Evolutionary conservation across 2,113 vertebrate species (phyloP).

Genomic region (Eulemur macaco): DNA sequence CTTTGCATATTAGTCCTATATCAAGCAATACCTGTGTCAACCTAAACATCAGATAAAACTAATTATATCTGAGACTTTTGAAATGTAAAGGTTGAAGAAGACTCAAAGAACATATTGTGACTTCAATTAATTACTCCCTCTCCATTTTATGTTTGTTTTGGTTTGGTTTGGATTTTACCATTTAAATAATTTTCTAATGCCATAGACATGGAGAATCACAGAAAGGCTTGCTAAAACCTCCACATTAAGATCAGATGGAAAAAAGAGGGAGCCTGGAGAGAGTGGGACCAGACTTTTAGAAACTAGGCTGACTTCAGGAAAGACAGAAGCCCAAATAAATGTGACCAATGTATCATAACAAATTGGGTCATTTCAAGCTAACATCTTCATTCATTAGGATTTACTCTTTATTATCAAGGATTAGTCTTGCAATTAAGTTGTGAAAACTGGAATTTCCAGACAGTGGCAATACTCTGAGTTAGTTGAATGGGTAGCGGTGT

Average conservation of each 20-base stretch:
- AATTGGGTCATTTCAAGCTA: neutral
- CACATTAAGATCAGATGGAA: neutral
- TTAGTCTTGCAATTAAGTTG: neutral
- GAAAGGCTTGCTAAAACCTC: neutral
- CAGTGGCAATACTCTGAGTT: neutral
- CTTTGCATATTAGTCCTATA: slow-evolving; percentile 5
- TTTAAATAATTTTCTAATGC: neutral
- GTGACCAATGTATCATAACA: neutral
- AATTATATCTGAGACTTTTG: neutral
- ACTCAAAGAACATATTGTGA: neutral
- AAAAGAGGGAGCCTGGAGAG: neutral
- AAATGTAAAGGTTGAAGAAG: neutral
- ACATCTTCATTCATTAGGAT: neutral
- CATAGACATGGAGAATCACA: neutral
- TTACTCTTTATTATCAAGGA: neutral
- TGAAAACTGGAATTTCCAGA: neutral
- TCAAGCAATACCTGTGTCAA: slow-evolving; percentile 12
- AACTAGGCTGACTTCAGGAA: neutral
- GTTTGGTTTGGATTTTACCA: neutral
- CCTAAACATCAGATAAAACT: neutral
- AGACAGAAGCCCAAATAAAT: neutral
- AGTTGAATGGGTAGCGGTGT: neutral
- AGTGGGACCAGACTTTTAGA: neutral
- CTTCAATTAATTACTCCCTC: neutral
- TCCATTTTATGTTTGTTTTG: neutral